A percentile compares a stretch with the other conserved stretches of the same genome.
Evolutionary conservation across 2,113 vertebrate genomes (phyloP).

Genomic region (Triplophysa siluroides): DNA sequence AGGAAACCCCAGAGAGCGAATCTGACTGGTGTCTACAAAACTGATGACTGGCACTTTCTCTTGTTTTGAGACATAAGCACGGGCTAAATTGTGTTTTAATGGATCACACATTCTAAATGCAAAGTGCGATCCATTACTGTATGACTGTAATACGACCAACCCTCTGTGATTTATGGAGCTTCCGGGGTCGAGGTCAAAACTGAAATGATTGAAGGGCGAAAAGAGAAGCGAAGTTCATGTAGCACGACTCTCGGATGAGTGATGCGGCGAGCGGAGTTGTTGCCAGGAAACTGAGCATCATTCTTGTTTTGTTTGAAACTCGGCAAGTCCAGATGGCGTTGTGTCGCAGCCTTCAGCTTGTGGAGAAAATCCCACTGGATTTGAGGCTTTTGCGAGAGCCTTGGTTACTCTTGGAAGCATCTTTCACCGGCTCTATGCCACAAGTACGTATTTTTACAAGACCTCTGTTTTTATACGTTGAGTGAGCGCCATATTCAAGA

Average conservation of each 20-base stretch:
- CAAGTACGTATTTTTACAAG: not conserved
- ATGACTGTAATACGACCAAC: conserved; percentile 76
- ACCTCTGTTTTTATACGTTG: not conserved
- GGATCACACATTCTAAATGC: conserved; percentile 77
- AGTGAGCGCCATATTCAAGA: not conserved
- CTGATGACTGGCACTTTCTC: conserved; percentile 76
- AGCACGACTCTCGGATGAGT: conserved; percentile 42
- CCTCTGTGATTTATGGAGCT: conserved; percentile 72
- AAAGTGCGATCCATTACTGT: conserved; percentile 84
- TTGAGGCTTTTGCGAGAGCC: conserved; percentile 8
- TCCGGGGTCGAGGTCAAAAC: conserved; percentile 62
- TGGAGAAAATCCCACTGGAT: not conserved
- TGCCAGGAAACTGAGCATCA: not conserved
- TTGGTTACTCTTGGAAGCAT: not conserved
- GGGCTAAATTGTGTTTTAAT: conserved; percentile 91
- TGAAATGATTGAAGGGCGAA: conserved; percentile 61
- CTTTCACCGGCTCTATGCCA: not conserved
- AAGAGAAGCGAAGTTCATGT: conserved; percentile 64
- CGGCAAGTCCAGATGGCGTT: not conserved
- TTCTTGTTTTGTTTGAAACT: conserved; percentile 15
- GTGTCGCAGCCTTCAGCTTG: not conserved
- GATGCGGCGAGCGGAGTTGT: not conserved
- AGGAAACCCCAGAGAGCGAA: conserved; percentile 64
- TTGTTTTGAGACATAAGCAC: conserved; percentile 81
- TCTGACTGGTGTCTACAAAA: conserved; percentile 67